phyloP scores from a whole-genome alignment of 2,113 vertebrate genomes.

The Cryptomyrus ogoouensis region DNA sequence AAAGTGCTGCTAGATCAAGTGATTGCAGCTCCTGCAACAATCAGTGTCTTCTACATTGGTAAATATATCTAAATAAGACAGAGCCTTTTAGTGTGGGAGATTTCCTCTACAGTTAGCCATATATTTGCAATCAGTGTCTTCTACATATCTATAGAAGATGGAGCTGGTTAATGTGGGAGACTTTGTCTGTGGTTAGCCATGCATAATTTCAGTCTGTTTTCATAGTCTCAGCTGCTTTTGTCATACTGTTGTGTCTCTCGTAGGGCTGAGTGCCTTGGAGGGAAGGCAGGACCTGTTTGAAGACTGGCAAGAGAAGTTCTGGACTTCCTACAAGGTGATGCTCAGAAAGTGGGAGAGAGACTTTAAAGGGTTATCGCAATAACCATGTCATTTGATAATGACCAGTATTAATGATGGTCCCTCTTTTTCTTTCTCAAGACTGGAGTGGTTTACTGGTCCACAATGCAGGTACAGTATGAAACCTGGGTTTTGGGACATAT shows the following conservation, averaged over 20 bases:
- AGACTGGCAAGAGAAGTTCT: slow-evolving; percentile 68
- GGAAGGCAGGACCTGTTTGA: slow-evolving; percentile 54
- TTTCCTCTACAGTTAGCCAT: not conserved
- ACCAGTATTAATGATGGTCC: not conserved
- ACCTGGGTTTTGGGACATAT: not conserved
- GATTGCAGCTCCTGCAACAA: slow-evolving; percentile 63
- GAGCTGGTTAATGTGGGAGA: not conserved
- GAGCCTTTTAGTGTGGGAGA: not conserved
- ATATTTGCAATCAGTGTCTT: slow-evolving; percentile 63
- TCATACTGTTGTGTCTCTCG: not conserved
- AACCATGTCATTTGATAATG: not conserved
- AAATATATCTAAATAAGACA: slow-evolving; percentile 16
- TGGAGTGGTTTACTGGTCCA: slow-evolving; percentile 63
- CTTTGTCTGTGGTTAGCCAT: not conserved
- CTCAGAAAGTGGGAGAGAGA: not conserved
- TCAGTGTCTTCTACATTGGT: slow-evolving; percentile 71
- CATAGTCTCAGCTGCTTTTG: not conserved
- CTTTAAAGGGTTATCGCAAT: not conserved
- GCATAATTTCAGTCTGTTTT: not conserved
- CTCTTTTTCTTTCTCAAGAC: slow-evolving; percentile 42
- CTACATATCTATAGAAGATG: slow-evolving; percentile 43
- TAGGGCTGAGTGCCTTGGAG: slow-evolving; percentile 68
- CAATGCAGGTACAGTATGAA: slow-evolving; percentile 56
- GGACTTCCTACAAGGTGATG: slow-evolving; percentile 64
- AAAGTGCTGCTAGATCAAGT: slow-evolving; percentile 69